A percentile compares a stretch with the other conserved stretches of the same genome.
Conservation (phyloP, 2,888 invertebrate genomes). For the Cetonia aurata region DNA sequence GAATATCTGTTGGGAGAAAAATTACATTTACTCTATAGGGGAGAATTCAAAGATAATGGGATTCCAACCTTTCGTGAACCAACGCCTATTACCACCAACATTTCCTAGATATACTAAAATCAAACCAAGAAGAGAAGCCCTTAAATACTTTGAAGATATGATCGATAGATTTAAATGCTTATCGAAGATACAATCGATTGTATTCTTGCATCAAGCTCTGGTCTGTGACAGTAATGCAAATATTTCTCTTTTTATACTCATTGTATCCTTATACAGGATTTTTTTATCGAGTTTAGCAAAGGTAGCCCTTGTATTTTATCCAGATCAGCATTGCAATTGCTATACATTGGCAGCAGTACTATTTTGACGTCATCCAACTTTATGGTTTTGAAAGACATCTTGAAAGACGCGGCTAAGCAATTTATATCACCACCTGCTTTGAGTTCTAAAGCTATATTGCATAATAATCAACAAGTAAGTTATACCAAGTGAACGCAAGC, state of each 20-base stretch:
- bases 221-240: constrained; percentile 66
- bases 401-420: constrained; percentile 86
- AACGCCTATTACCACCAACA: constrained; percentile 95
- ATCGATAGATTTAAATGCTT: constrained; percentile 85
- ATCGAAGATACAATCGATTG: constrained; percentile 83
- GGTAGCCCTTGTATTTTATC: constrained; percentile 91
- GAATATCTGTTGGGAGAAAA: no score
- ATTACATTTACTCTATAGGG: constrained; percentile 62
- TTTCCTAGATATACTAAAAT: constrained; percentile 97
- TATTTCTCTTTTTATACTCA: not conserved
- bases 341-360: constrained; percentile 73
- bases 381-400: constrained; percentile 77
- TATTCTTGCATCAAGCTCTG: constrained; percentile 85
- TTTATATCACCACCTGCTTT: constrained; percentile 93
- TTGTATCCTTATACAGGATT: constrained; percentile 73
- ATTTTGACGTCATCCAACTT: constrained; percentile 72
- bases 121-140: constrained; percentile 82
- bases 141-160: constrained; percentile 85
- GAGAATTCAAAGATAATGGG: constrained; percentile 88
- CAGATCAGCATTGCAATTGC: constrained; percentile 87
- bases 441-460: constrained; percentile 78
- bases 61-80: constrained; percentile 96
- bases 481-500: no score
- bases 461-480: constrained; percentile 74
- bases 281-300: constrained; percentile 93